Base-by-base conservation (phyloP, 23 tunicate genomes). In the Corella eumyota region DNA sequence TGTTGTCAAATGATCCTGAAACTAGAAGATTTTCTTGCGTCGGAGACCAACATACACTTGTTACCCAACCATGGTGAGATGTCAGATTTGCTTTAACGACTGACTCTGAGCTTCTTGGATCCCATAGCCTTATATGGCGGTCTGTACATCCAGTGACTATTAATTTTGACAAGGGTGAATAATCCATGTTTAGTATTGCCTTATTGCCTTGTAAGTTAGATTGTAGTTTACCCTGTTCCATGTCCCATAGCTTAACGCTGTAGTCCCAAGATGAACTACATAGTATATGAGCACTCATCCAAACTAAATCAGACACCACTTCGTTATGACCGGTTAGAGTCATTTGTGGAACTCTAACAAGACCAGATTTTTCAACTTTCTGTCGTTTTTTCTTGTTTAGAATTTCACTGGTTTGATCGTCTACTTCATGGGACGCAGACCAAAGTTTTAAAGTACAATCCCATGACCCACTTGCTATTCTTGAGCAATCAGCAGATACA, bases 101-200 rank as follows among this genome's bases (percentile, higher is more conserved):
- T 21, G 72, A 63, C 50, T 69, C 76, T 38, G 64, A 40, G 23
- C 79, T 66, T 55, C 98, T 34, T 0, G 98, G 93, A 47, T 92
- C 98, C 98, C 93, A 92, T 23, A 92, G 24, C n/a, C 98, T 71
- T 21, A 92, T 62, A 57, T 92, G 93, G 0, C 98, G 64, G 56
- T 92, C 98, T 1, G 77, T 45, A 50, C 66, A 72, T 47, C 98
- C 98, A 4, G 98, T 75, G 5, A 68, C 98, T 15, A 92, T 20
- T 25, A 73, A 66, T 7, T 50, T 62, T 50, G 56, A 78, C 3
- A 50, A 34, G 4, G 35, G 55, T 2, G 96, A 88, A 63, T 88
- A 88, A 67, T 88, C 96, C 29, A 84, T 27, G 3, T 81, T 70
- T n/a, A 74, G 33, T 17, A 88, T 65, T 25, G 85, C 85, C 32